Evolutionary conservation across 2,113 vertebrate species (phyloP).

Genomic region (Irena cyanogastra): DNA sequence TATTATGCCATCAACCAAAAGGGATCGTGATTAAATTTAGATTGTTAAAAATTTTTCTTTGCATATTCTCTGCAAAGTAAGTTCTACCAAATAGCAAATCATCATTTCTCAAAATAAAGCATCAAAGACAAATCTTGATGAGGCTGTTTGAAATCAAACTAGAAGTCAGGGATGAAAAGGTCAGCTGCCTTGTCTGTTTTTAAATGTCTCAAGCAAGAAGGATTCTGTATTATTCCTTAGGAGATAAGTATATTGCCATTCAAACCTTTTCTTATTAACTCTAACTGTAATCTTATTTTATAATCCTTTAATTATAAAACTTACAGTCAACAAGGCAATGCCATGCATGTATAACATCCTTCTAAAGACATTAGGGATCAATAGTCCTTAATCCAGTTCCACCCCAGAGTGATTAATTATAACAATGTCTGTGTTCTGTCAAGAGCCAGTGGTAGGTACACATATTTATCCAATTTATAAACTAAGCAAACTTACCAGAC

Average conservation of each 20-base stretch:
- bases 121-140: neutral
- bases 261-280: neutral
- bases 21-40: neutral
- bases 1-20: neutral
- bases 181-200: neutral
- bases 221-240: neutral
- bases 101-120: neutral
- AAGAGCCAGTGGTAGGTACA: constrained; percentile 4
- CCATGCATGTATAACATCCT: neutral
- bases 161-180: neutral
- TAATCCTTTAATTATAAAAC: constrained; percentile 17
- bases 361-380: neutral
- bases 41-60: neutral
- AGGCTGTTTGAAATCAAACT: neutral
- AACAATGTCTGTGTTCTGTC: neutral
- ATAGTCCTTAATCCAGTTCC: constrained; percentile 25
- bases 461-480: constrained; percentile 9
- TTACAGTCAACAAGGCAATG: neutral
- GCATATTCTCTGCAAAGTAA: neutral
- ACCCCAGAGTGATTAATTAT: neutral
- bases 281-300: neutral
- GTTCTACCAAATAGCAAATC: neutral
- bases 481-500: neutral
- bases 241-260: neutral
- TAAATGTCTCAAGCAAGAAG: neutral